Conservation (phyloP, 2,888 invertebrate genomes). For the Lycocerus yunnanus region DNA sequence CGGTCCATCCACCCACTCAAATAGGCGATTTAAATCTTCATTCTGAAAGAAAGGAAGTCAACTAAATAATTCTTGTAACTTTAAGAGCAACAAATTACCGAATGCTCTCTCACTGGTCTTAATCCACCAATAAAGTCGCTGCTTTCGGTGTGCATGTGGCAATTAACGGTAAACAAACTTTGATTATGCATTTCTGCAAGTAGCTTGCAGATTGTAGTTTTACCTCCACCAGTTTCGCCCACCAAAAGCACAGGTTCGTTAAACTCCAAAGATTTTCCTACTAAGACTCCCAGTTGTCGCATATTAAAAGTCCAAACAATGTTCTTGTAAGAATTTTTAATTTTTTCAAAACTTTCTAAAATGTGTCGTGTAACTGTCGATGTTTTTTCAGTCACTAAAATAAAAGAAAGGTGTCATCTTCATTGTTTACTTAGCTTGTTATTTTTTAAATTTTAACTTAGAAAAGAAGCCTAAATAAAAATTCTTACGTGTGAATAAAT, state of each 20-base stretch:
- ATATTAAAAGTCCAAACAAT: slow-evolving; percentile 96
- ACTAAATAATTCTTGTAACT: neutral
- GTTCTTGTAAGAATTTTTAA: slow-evolving; percentile 68
- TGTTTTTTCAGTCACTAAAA: slow-evolving; percentile 62
- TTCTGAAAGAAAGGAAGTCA: slow-evolving; percentile 32
- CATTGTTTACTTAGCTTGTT: no score
- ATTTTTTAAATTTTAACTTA: no score
- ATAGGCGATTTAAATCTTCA: slow-evolving; percentile 63
- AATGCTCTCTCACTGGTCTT: slow-evolving; percentile 77
- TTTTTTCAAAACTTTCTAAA: slow-evolving; percentile 65
- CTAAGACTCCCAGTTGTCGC: slow-evolving; percentile 77
- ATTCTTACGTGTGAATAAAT: slow-evolving; percentile 68
- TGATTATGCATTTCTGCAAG: slow-evolving; percentile 72
- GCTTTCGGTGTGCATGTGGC: slow-evolving; percentile 98
- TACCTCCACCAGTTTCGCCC: slow-evolving; percentile 98
- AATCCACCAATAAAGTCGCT: slow-evolving; percentile 97
- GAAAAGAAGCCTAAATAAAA: no score
- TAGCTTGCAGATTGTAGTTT: slow-evolving; percentile 94
- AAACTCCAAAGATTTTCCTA: slow-evolving; percentile 85
- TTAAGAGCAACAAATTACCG: slow-evolving; percentile 41
- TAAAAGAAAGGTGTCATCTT: no score
- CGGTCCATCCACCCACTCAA: slow-evolving; percentile 98
- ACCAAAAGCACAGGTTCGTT: slow-evolving; percentile 94
- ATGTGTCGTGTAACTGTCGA: slow-evolving; percentile 78
- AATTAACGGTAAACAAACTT: slow-evolving; percentile 83